phyloP scores from a whole-genome alignment of 2,888 invertebrate species.

The Pycnomerus fuliginosus region DNA sequence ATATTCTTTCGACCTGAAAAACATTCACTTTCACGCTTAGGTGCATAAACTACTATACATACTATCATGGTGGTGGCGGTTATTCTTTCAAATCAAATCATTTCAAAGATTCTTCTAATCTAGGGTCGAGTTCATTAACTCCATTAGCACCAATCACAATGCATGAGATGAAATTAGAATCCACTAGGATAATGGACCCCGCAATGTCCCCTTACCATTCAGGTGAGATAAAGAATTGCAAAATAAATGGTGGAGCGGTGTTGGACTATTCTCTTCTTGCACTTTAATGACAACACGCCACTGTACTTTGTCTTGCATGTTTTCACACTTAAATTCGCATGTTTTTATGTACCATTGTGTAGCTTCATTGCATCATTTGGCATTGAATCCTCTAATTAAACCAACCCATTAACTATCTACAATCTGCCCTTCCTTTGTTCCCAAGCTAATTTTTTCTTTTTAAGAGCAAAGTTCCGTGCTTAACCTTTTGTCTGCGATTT shows the following conservation, averaged over 20 bases:
- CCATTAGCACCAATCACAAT: conserved; percentile 72
- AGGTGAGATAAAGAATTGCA: conserved; percentile 56
- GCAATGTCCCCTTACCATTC: conserved; percentile 69
- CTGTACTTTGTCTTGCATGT: conserved; percentile 37
- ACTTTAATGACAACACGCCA: conserved; percentile 33
- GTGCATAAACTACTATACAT: too few species aligned
- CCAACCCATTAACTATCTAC: conserved; percentile 44
- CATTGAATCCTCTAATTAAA: conserved; percentile 48
- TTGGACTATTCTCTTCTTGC: conserved; percentile 12
- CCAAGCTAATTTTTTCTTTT: conserved; percentile 26
- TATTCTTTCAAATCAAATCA: conserved; percentile 4
- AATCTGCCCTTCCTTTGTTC: conserved; percentile 46
- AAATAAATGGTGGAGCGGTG: conserved; percentile 12
- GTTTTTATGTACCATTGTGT: conserved; percentile 35
- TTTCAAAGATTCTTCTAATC: too few species aligned
- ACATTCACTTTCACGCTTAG: too few species aligned
- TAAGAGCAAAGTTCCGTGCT: not conserved
- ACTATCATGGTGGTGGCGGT: conserved; percentile 34
- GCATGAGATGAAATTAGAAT: conserved; percentile 73
- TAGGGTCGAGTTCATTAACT: conserved; percentile 66
- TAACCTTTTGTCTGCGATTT: too few species aligned
- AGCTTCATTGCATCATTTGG: conserved; percentile 48
- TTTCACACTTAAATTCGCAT: conserved; percentile 37
- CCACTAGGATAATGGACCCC: conserved; percentile 62
- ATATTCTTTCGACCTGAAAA: too few species aligned